A percentile compares a stretch with the other conserved stretches of the same genome.
These are phyloP conservation scores for Crotalus viridis DNA, from an alignment of 2,113 vertebrate species.

Conservation along the genomic window DNA sequence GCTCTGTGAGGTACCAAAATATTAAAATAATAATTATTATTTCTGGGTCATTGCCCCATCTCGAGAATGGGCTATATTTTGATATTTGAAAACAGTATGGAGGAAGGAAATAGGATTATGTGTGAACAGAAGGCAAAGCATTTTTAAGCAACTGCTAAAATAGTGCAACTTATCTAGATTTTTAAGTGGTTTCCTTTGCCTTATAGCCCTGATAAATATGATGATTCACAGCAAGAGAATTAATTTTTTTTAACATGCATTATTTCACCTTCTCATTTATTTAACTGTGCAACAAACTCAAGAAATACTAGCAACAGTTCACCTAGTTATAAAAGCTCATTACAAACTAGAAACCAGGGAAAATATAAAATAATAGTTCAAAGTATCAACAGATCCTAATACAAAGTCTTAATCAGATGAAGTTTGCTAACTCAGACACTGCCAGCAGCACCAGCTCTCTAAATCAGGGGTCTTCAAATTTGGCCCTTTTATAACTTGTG, in stretches of 20 bases:
- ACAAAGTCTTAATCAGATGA: neutral
- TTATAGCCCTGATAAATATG: neutral
- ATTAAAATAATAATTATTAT: neutral
- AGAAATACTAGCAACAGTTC: neutral
- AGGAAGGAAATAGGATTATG: neutral
- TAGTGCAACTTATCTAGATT: neutral
- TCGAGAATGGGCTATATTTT: neutral
- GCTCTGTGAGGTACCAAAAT: neutral
- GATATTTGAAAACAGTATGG: neutral
- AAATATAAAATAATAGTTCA: neutral
- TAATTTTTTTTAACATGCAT: neutral
- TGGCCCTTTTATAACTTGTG: too few species aligned
- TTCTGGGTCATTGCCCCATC: neutral
- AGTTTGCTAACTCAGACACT: neutral
- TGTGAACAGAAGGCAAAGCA: neutral
- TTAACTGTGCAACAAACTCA: neutral
- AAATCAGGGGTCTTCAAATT: too few species aligned
- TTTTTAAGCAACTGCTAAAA: neutral
- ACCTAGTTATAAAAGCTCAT: neutral
- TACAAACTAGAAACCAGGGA: neutral
- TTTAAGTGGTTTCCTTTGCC: neutral
- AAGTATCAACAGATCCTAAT: neutral
- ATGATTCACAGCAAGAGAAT: neutral
- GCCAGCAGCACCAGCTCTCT: neutral
- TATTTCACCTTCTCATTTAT: neutral